phyloP scores from a whole-genome alignment of 2,113 vertebrate species.

The Aptenodytes patagonicus region DNA sequence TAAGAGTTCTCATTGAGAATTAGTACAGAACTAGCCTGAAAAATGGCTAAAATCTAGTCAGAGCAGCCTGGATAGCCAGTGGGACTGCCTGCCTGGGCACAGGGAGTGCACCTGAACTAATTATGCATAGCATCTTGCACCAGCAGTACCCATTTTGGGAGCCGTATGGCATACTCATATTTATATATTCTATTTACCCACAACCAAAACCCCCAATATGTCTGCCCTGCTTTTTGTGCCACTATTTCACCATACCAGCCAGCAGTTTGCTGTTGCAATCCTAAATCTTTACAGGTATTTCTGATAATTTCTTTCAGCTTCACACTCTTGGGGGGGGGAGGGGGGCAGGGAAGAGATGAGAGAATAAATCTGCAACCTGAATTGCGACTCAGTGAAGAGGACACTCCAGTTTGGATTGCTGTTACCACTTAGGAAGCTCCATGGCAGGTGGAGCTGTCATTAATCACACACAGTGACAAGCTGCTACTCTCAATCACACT shows the following conservation, averaged over 20 bases:
- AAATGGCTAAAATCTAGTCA: neutral
- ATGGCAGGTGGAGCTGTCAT: slow-evolving; percentile 64
- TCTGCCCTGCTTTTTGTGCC: neutral
- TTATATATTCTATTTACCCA: neutral
- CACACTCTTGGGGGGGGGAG: neutral
- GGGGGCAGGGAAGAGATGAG: neutral
- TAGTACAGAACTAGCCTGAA: neutral
- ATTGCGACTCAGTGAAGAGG: neutral
- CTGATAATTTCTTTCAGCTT: neutral
- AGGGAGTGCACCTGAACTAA: neutral
- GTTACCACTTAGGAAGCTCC: slow-evolving; percentile 18
- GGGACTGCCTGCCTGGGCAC: neutral
- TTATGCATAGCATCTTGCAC: neutral
- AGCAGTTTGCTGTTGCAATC: neutral
- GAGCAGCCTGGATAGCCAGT: neutral
- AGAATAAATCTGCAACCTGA: slow-evolving; percentile 45
- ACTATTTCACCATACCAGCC: neutral
- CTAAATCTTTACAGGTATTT: neutral
- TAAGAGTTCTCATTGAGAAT: neutral
- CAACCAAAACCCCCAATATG: neutral
- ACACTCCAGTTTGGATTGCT: slow-evolving; percentile 34
- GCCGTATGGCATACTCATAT: neutral
- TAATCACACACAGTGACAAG: slow-evolving; percentile 61
- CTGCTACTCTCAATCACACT: slow-evolving; percentile 49
- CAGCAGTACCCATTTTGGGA: neutral